Conservation (phyloP, 2,888 invertebrate genomes). For the Caenorhabditis sulstoni region DNA sequence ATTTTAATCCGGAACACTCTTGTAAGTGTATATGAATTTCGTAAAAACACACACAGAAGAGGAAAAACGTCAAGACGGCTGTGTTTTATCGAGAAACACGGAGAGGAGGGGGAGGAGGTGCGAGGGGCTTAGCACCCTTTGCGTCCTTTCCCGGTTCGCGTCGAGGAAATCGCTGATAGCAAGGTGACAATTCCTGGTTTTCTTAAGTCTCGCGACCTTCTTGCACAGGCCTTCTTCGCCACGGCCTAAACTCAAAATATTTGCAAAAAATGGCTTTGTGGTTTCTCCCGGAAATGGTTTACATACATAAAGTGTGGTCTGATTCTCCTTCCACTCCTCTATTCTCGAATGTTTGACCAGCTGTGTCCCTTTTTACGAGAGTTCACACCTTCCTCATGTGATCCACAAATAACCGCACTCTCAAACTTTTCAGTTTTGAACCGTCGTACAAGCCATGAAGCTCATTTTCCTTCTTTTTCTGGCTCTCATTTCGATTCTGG, state of each 20-base stretch:
- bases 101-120: too few relatives aligned
- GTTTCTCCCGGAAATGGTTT: slow-evolving; percentile 1
- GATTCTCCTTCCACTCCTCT: neutral
- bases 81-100: neutral
- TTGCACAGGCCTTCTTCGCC: neutral
- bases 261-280: neutral
- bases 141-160: slow-evolving; percentile 29
- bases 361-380: slow-evolving; percentile 13
- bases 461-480: slow-evolving; percentile 17
- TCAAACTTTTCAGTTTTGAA: slow-evolving; percentile 39
- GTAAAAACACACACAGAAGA: slow-evolving; percentile 41
- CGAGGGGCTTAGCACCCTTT: slow-evolving; percentile 16
- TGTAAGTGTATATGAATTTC: slow-evolving; percentile 20
- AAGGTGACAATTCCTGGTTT: slow-evolving; percentile 40
- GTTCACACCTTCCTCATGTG: slow-evolving; percentile 37
- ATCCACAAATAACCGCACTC: slow-evolving; percentile 18
- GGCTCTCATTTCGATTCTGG: neutral
- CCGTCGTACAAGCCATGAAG: slow-evolving; percentile 18
- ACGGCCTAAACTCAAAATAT: slow-evolving; percentile 18
- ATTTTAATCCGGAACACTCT: slow-evolving; percentile 46
- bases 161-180: slow-evolving; percentile 13
- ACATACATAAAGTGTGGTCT: slow-evolving; percentile 13
- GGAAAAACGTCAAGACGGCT: slow-evolving; percentile 11
- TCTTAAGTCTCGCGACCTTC: slow-evolving; percentile 1
- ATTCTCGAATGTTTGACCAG: slow-evolving; percentile 31